Evolutionary conservation across 2,888 invertebrate genomes (phyloP), one percentile per base, ranked within the genome.

Genomic region (Trissolcus japonicus): DNA sequence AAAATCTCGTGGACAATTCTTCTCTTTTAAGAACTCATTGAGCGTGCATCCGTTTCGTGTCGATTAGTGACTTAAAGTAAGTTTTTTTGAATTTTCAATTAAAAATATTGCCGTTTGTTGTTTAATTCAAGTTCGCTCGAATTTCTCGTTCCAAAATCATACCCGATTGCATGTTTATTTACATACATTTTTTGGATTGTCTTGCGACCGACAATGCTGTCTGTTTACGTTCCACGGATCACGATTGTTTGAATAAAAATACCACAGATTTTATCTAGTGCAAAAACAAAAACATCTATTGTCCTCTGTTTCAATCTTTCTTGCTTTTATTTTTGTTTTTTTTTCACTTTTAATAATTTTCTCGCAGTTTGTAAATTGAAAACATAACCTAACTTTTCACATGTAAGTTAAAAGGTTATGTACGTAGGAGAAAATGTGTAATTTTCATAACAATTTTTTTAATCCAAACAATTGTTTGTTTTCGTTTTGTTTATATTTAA

Each of bases 1-100:
- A 21, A 21, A 51, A 51, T 17, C 16, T 1, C 46, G 46, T 14
- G 14, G 11, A 17, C 11, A 9, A 2, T 48, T 59, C 55, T 55
- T 17, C 40, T 46, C 13, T 6, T 21, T 54, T 53, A 29, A 35
- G 53, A 62, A 41, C 14, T 55, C 35, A 6, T 65, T 43, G 16
- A 54, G 68, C 68, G 68, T 68, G 68, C 46, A 61, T 54, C 3
- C 69, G 69, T 69, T 69, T 69, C 69, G 69, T 69, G 69, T 69
- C 69, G 11, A 57, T 13, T 11, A 40, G 4, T 14, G 62, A 61
- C 62, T 69, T 61, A 69, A 69, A 60, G 69, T 69, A 41, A 69
- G 69, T 73, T 29, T 21, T 4, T n/a, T 54, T 48, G 50, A 56
- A n/a, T 68, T 40, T 56, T 41, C 13, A 35, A 65, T 56, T 6